Conservation (phyloP, 2,113 vertebrate species). For the Ranitomeya imitator region DNA sequence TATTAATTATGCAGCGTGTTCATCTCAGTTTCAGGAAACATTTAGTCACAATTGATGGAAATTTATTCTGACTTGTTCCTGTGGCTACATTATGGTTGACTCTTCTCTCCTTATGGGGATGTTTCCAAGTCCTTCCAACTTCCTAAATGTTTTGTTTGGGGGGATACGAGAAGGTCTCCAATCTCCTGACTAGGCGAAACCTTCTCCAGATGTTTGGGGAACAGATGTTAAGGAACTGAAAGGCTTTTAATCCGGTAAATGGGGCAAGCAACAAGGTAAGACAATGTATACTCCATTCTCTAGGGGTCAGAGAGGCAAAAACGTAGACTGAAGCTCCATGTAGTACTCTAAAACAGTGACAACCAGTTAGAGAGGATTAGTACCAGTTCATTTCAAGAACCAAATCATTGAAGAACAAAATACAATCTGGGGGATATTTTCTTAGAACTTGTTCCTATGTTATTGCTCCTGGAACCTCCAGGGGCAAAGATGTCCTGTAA, state of each 20-base stretch:
- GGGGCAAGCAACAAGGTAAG: constrained; percentile 25
- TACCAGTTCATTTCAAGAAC: not conserved
- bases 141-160: constrained; percentile 7
- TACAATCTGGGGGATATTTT: not conserved
- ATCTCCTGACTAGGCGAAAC: constrained; percentile 19
- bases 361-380: not conserved
- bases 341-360: not conserved
- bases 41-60: constrained; percentile 37
- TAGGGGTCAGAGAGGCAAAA: not conserved
- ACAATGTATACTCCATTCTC: not conserved
- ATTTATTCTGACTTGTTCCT: constrained; percentile 36
- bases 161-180: not conserved
- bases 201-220: constrained; percentile 36
- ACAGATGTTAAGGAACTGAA: constrained; percentile 31
- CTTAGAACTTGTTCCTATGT: too few relatives aligned
- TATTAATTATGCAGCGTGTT: not conserved
- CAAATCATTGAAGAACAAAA: not conserved
- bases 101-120: constrained; percentile 1
- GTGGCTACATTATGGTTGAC: not conserved
- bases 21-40: constrained; percentile 37
- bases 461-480: too few relatives aligned
- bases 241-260: not conserved
- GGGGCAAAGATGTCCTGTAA: too few relatives aligned
- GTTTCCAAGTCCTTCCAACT: constrained; percentile 1
- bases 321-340: not conserved